These are phyloP conservation scores for Thecophora atra DNA, from an alignment of 2,888 invertebrate genomes.

Conservation along the genomic window DNA sequence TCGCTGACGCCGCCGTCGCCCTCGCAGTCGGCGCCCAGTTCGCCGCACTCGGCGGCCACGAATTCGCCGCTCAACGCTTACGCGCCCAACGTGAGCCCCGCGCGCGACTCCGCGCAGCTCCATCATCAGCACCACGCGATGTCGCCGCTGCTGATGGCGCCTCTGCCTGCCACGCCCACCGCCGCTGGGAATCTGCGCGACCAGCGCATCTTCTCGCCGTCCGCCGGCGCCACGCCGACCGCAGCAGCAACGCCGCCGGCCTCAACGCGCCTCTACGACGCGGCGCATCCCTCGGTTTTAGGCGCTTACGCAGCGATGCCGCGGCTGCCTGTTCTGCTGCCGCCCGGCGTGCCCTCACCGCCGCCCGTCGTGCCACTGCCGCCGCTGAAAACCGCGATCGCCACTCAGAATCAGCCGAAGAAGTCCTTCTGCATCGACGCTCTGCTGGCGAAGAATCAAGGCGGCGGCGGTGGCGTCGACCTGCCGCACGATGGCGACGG, in stretches of 20 bases:
- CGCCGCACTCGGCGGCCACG: constrained; percentile 54
- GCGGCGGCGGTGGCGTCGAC: neutral
- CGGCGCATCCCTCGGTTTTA: constrained; percentile 45
- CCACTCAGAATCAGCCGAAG: constrained; percentile 65
- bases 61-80: constrained; percentile 59
- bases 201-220: constrained; percentile 48
- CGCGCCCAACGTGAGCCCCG: constrained; percentile 53
- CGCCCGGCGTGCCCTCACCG: constrained; percentile 44
- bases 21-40: constrained; percentile 45
- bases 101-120: constrained; percentile 43
- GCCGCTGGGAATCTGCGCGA: constrained; percentile 44
- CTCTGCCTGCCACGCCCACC: constrained; percentile 46
- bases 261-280: constrained; percentile 37
- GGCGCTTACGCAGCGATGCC: constrained; percentile 51
- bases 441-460: constrained; percentile 73
- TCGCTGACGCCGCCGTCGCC: constrained; percentile 53
- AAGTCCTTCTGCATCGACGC: constrained; percentile 94
- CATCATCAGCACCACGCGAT: constrained; percentile 39
- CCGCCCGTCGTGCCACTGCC: constrained; percentile 40
- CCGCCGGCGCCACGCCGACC: constrained; percentile 11
- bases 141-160: constrained; percentile 50
- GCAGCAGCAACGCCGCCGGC: constrained; percentile 26
- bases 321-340: constrained; percentile 53
- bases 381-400: constrained; percentile 37
- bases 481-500: neutral